Base-by-base conservation (phyloP, 1,140 invertebrate species). In the Chironomus striatipennis region DNA sequence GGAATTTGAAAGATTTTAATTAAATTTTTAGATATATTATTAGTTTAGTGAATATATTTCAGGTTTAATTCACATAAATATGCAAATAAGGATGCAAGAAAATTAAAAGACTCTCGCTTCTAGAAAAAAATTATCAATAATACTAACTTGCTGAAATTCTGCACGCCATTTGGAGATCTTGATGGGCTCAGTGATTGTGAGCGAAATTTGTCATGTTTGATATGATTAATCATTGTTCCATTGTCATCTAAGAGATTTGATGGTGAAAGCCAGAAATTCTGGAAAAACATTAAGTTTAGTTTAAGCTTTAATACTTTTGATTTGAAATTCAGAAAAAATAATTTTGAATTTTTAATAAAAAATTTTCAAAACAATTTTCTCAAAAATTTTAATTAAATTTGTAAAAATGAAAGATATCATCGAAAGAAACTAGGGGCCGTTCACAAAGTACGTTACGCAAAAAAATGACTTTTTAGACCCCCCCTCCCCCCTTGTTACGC, bases 211-310 rank as follows among this genome's bases (percentile, higher is more conserved):
- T 70, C 65, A 18, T 18, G 17, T 20, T 70, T 70, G 65, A 70
- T 70, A 70, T 70, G 65, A 70, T 70, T 18, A 20, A 9, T 9
- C 65, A 70, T 70, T 70, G 65, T 10, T 70, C 17, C 17, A 70
- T 70, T 70, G 18, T 70, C 65, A 21, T 70, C 65, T 18, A 70
- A 17, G 1, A 70, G 18, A 70, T 70, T 70, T 20, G 65, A 20
- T 70, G 65, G 65, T 70, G 65, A 70, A 10, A 70, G 65, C 65
- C 65, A 70, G 65, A 70, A 70, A 70, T 70, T 70, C 65, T 70
- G 10, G 18, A 70, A 20, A 70, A 8, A 18, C 1, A 67, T 67
- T 67, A 70, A 70, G n/a, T 67, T 67, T 7, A 67, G 15, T 43
- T 43, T 43, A 43, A 12, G 43, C n/a, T n/a, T n/a, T n/a, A 47